Base-by-base conservation (phyloP, 1,140 invertebrate species). In the Hyposmocoma kahamanoa region DNA sequence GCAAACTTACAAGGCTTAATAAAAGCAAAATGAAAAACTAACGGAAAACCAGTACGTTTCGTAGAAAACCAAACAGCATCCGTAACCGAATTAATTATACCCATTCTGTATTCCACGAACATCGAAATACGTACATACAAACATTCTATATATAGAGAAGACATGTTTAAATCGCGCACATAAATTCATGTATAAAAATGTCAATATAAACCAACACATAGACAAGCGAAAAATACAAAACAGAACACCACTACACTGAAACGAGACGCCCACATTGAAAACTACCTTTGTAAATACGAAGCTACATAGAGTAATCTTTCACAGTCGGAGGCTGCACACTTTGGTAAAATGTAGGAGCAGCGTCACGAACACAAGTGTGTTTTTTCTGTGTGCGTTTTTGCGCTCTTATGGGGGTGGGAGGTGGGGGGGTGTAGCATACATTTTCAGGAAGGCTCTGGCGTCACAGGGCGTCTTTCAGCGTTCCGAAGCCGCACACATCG, bases 381-480 rank as follows among this genome's bases (percentile, higher is more conserved):
- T 77, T 79, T 79, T 82, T 82, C 74, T 36, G 72, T 71, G 72
- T 69, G 67, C 42, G 63, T 55, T 47, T 43, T 50, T 34, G 20
- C 50, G 45, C 62, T 62, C 56, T 51, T 55, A 56, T 44, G 46
- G 50, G 43, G 53, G 47, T 47, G 46, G 54, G 59, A 56, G 51
- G 34, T 38, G 42, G 49, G 57, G 51, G 59, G 63, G 53, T 68
- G 63, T 20, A 58, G 68, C 70, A 72, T 73, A 75, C 71, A 73
- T 76, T 77, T 82, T 80, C 76, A 78, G 74, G 72, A 76, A 73
- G 67, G 72, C 72, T 66, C 56, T 53, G 56, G 58, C 77, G 76
- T 78, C 76, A 80, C 74, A 79, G 64, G 72, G 72, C 79, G 75
- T 84, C 80, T 84, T 84, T 84, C 80, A 82, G 72, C 67, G 73